Base-by-base conservation (phyloP, 2,797 vertebrate species). In the Sebastes trivittatus region DNA sequence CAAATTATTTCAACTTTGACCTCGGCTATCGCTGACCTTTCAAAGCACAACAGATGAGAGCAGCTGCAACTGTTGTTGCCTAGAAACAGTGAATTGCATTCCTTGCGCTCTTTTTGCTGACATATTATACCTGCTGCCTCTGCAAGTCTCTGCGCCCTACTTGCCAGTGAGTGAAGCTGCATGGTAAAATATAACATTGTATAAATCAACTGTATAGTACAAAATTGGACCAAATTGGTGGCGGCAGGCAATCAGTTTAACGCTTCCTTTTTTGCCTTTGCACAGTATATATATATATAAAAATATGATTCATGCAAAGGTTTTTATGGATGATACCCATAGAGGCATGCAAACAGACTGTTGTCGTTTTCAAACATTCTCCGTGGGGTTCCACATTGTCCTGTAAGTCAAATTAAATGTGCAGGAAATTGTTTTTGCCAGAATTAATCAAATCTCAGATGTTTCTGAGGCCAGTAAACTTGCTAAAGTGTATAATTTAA, bases 341-440 rank as follows among this genome's bases (percentile, higher is more conserved):
- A 1, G 6, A 66, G 29, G 14, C 49, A 20, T 27, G 3, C 13
- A 18, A 14, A 23, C 66, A 3, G 29, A 23, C 81, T 38, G 59
- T 3, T 6, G n/a, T 10, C 49, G 3, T 69, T 74, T 59, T 56
- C 30, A 69, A 11, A 70, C 25, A 18, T 38, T 46, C 23, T 27
- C 32, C 34, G 14, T 34, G 9, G 29, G 25, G 18, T 54, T 76
- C 23, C 36, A 66, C 23, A 18, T 61, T 75, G 59, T 34, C 27
- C 27, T 18, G 18, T 18, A 55, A 78, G 23, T 58, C 49, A 78
- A 64, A 67, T 58, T 60, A 78, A 70, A 67, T 78, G 14, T 25
- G 16, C n/a, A 58, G 38, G 38, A 63, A 80, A 81, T 74, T 27
- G 16, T 78, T 78, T 75, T 54, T 46, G 11, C 25, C 25, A 49